A percentile compares a stretch with the other conserved stretches of the same genome.
phyloP scores from a whole-genome alignment of 2,113 vertebrate genomes.

The Megaceryle maxima region DNA sequence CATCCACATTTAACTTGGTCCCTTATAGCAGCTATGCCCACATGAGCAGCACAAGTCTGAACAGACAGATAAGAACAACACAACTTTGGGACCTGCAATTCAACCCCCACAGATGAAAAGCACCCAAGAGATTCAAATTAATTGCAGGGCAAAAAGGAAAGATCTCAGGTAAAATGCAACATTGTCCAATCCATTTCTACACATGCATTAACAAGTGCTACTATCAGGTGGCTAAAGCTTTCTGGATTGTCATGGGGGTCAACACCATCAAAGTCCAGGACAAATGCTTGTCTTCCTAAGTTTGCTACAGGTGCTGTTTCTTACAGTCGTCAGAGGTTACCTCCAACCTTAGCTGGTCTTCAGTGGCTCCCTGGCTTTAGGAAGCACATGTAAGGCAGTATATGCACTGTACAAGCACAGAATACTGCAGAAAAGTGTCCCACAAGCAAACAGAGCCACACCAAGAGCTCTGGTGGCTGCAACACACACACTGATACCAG shows the following conservation, averaged over 20 bases:
- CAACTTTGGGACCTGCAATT: background rate
- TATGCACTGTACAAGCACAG: accelerated
- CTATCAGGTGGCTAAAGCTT: background rate
- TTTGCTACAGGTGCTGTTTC: background rate
- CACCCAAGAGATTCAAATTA: background rate
- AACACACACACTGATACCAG: background rate
- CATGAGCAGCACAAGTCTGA: background rate
- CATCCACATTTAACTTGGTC: conserved; percentile 21
- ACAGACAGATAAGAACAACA: background rate
- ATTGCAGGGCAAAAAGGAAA: background rate
- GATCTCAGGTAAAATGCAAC: accelerated
- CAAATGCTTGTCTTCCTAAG: background rate
- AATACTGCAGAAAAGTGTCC: background rate
- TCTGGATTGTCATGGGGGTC: background rate
- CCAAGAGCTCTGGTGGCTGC: background rate
- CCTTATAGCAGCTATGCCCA: conserved; percentile 5
- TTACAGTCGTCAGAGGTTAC: background rate
- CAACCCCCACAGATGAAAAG: background rate
- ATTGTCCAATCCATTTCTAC: background rate
- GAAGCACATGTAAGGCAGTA: accelerated
- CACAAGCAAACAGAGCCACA: background rate
- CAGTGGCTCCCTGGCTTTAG: background rate
- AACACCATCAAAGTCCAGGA: background rate
- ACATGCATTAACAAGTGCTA: background rate
- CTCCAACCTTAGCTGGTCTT: background rate